Evolutionary conservation across 2,797 vertebrate species (phyloP).

Genomic region (Sebastes umbrosus): DNA sequence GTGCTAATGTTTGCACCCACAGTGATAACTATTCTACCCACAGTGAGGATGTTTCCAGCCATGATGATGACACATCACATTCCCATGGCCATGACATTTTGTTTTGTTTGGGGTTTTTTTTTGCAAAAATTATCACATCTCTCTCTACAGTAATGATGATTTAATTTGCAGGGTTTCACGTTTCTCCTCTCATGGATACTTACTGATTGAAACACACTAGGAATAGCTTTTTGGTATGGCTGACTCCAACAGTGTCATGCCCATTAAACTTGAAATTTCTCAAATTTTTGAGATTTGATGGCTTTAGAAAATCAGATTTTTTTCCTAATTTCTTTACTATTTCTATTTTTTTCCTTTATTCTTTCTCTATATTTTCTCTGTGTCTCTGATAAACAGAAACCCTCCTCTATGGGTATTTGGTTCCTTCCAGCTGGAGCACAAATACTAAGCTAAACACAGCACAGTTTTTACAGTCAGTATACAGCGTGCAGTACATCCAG

Average conservation of each 20-base stretch:
- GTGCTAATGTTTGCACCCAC: slow-evolving; percentile 29
- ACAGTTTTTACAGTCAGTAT: background rate
- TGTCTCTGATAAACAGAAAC: background rate
- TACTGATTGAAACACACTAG: background rate
- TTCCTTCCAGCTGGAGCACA: background rate
- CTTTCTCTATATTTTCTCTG: background rate
- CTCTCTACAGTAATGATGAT: background rate
- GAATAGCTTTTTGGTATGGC: background rate
- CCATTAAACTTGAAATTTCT: background rate
- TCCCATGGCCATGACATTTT: background rate
- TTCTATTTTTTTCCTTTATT: background rate
- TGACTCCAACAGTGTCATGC: no score
- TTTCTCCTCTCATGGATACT: background rate
- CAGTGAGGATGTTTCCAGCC: slow-evolving; percentile 9
- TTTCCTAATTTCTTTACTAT: background rate
- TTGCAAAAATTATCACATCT: background rate
- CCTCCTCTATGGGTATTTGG: background rate
- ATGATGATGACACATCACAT: background rate
- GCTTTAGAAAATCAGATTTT: background rate
- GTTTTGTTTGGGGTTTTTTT: fast-evolving
- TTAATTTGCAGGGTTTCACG: background rate
- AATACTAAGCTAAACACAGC: background rate
- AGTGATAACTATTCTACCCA: slow-evolving; percentile 11
- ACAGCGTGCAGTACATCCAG: background rate
- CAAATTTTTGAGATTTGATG: background rate